Evolutionary conservation across 92 coral and sea anemone species (phyloP).

Genomic region (Pocillopora meandrina): DNA sequence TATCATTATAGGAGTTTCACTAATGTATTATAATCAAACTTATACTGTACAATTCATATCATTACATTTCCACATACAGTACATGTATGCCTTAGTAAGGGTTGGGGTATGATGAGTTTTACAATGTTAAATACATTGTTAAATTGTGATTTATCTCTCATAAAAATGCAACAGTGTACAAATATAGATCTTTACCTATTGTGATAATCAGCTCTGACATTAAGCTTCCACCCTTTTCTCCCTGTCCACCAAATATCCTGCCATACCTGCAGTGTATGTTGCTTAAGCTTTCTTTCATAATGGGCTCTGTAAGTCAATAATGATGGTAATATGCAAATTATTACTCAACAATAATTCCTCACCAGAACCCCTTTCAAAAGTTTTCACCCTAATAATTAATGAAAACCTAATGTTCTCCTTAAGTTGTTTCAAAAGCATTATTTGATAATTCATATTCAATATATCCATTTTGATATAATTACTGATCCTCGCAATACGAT

Average conservation of each 20-base stretch:
- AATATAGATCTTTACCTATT: conserved; percentile 63
- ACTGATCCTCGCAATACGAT: no score
- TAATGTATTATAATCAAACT: background rate
- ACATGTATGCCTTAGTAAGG: no score
- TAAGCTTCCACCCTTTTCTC: conserved; percentile 93
- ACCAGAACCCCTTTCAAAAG: no score
- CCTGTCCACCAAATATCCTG: conserved; percentile 98
- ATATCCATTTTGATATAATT: no score
- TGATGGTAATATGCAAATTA: background rate
- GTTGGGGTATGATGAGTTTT: no score
- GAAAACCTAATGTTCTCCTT: no score
- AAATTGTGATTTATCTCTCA: background rate
- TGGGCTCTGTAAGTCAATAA: conserved; percentile 50
- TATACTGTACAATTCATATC: background rate
- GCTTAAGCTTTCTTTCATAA: conserved; percentile 56
- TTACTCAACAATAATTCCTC: no score
- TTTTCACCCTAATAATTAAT: no score
- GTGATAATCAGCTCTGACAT: conserved; percentile 97
- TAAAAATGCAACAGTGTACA: background rate
- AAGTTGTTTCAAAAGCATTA: no score
- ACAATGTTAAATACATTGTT: background rate
- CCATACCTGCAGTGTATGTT: conserved; percentile 68
- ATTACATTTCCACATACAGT: no score
- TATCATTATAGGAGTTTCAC: no score
- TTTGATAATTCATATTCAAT: no score